Conservation (phyloP, 2,113 vertebrate species). For the Trochalopteron elliotii region DNA sequence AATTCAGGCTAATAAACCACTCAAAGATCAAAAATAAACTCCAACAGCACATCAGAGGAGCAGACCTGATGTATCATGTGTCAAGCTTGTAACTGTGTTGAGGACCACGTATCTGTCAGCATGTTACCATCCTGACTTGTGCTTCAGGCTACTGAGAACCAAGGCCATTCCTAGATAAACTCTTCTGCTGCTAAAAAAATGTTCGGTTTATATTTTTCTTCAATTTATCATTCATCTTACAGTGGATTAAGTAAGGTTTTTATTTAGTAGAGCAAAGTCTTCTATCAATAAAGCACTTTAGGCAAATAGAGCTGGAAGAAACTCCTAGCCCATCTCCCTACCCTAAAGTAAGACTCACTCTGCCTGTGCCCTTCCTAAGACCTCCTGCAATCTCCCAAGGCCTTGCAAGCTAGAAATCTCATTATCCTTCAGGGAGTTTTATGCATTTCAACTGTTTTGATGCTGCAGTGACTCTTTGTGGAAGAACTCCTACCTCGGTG, state of each 20-base stretch:
- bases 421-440: background rate
- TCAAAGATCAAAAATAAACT: background rate
- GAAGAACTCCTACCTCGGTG: background rate
- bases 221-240: background rate
- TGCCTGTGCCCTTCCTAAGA: background rate
- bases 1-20: background rate
- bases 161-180: background rate
- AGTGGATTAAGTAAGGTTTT: background rate
- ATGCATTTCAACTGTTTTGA: background rate
- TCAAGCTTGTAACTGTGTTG: background rate
- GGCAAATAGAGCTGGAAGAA: background rate
- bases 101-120: background rate
- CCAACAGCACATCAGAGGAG: background rate
- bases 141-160: background rate
- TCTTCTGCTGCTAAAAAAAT: background rate
- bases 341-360: background rate
- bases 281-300: background rate
- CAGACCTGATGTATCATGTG: background rate
- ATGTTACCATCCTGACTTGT: background rate
- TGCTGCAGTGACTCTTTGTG: accelerated
- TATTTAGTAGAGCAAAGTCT: background rate
- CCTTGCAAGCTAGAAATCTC: background rate
- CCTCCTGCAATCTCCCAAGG: background rate
- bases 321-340: background rate
- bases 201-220: background rate